Conservation (phyloP, 2,797 vertebrate species). For the Sebastolobus altivelis region DNA sequence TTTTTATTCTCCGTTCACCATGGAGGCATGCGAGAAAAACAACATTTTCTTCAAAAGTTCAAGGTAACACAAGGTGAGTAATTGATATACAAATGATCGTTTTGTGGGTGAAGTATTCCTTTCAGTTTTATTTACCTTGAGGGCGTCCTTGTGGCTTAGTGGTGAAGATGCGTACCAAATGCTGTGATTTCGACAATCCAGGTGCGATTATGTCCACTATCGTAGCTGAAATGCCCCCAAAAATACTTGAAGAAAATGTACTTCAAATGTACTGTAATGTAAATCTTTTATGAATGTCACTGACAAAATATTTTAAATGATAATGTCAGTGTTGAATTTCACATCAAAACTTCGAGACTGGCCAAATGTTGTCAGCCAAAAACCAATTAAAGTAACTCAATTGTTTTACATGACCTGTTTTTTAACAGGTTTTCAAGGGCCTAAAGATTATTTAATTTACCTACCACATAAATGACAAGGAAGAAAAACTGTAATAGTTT, state of each 20-base stretch:
- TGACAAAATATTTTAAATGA: not conserved
- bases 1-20: no score
- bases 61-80: not conserved
- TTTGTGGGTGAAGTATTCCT: not conserved
- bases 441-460: conserved; percentile 25
- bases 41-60: not conserved
- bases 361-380: not conserved
- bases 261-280: not conserved
- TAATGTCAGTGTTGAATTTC: not conserved
- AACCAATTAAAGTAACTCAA: not conserved
- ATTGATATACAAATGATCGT: not conserved
- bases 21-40: not conserved
- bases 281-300: not conserved
- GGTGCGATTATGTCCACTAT: not conserved
- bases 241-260: not conserved
- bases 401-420: conserved; percentile 5
- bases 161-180: not conserved
- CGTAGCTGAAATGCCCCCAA: no score
- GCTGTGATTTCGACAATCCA: not conserved
- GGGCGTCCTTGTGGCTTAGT: not conserved
- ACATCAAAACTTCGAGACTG: not conserved
- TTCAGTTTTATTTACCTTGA: not conserved
- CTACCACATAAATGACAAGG: conserved; percentile 19
- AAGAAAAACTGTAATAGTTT: conserved; percentile 12
- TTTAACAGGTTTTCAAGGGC: not conserved